phyloP scores from a whole-genome alignment of 2,888 invertebrate genomes.

The Ypsolopha sequella region DNA sequence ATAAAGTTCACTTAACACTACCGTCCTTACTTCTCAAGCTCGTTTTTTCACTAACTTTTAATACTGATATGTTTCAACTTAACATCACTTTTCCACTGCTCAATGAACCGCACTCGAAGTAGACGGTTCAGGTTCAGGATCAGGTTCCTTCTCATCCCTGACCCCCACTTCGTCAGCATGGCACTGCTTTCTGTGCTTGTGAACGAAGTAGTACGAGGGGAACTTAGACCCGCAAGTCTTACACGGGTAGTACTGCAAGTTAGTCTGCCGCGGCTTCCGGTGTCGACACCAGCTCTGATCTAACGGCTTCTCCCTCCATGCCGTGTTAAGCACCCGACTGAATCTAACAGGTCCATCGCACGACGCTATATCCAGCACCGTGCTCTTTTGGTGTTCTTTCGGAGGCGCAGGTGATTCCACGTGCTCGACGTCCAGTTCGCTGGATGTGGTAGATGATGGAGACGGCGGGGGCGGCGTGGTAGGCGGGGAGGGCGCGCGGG shows the following conservation, averaged over 20 bases:
- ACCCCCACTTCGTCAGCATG: conserved; percentile 74
- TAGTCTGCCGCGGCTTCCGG: conserved; percentile 79
- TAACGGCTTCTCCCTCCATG: conserved; percentile 70
- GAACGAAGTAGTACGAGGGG: conserved; percentile 94
- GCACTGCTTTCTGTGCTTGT: conserved; percentile 89
- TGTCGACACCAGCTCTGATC: conserved; percentile 87
- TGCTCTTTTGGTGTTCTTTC: conserved; percentile 28
- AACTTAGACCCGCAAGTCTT: conserved; percentile 94
- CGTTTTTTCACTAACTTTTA: not conserved
- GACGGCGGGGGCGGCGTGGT: conserved; percentile 42
- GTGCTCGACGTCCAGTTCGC: conserved; percentile 55
- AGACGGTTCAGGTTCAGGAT: conserved; percentile 35
- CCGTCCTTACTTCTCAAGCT: not conserved
- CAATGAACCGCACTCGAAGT: conserved; percentile 30
- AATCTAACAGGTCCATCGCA: conserved; percentile 92
- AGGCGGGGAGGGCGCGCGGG: conserved; percentile 42
- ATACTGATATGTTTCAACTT: conserved; percentile 19
- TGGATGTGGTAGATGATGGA: conserved; percentile 50
- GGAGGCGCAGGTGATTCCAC: conserved; percentile 40
- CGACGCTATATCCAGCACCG: conserved; percentile 88
- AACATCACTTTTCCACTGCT: conserved; percentile 1
- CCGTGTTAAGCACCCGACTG: conserved; percentile 86
- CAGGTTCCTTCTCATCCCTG: conserved; percentile 15
- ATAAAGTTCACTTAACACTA: not conserved
- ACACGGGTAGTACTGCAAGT: conserved; percentile 93